These are phyloP conservation scores for human (Homo sapiens) DNA, from an alignment of 2,113 vertebrate genomes.

Conservation along the genomic window DNA sequence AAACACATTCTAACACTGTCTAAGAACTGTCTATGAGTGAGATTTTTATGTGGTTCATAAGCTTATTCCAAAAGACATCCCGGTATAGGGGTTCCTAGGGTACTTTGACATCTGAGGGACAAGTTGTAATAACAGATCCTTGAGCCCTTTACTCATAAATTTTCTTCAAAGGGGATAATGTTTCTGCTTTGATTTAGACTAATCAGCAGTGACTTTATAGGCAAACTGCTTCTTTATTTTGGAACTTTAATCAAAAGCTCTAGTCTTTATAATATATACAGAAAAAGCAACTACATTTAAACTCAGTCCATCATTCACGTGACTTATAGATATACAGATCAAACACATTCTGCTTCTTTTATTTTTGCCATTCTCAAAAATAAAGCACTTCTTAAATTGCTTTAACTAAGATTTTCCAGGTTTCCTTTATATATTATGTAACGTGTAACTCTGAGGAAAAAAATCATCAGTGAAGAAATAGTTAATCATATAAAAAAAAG, in stretches of 20 bases:
- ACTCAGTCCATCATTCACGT: background rate
- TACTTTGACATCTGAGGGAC: conserved; percentile 27
- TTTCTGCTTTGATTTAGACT: conserved; percentile 55
- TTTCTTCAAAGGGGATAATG: conserved; percentile 36
- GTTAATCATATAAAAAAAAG: background rate
- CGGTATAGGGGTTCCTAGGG: background rate
- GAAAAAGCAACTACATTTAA: background rate
- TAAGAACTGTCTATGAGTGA: background rate
- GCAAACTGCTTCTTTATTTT: conserved; percentile 38
- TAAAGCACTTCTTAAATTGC: background rate
- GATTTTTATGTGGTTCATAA: conserved; percentile 1
- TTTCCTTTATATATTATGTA: background rate
- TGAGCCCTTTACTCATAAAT: conserved; percentile 35
- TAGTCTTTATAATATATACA: background rate
- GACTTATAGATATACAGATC: background rate
- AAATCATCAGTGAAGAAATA: background rate
- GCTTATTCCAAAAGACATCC: conserved; percentile 17
- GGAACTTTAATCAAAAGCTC: conserved; percentile 23
- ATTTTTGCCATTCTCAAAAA: conserved; percentile 15
- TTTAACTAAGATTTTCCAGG: background rate
- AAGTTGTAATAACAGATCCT: conserved; percentile 35
- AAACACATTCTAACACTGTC: conserved; percentile 3
- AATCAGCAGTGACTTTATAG: conserved; percentile 19
- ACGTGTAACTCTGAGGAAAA: background rate
- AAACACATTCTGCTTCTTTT: background rate